phyloP scores from a whole-genome alignment of 2,888 invertebrate species.

The Sarcophaga caerulescens region DNA sequence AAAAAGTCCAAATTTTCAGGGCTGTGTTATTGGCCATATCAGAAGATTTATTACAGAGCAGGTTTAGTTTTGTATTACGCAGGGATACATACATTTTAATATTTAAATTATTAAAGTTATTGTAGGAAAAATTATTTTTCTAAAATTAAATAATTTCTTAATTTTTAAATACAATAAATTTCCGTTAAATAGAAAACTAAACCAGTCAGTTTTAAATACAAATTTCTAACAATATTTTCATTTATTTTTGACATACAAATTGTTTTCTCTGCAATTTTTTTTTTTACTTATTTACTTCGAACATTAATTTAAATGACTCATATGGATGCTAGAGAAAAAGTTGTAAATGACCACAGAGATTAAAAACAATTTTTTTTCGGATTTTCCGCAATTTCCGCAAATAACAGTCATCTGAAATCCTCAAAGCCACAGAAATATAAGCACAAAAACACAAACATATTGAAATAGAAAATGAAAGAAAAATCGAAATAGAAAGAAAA shows the following conservation, averaged over 20 bases:
- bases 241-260: neutral
- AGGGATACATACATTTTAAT: no score
- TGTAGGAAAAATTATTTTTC: no score
- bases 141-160: no score
- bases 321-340: conserved; percentile 35
- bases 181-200: no score
- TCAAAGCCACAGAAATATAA: conserved; percentile 5
- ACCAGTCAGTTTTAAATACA: no score
- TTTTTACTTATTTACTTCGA: neutral
- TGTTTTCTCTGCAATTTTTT: neutral
- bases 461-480: neutral
- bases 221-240: no score
- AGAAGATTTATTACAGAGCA: no score
- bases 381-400: conserved; percentile 10
- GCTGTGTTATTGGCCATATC: no score
- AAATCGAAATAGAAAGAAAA: neutral
- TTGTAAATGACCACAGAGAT: neutral
- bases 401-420: conserved; percentile 31
- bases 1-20: no score
- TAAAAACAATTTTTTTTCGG: neutral
- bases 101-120: no score
- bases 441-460: neutral
- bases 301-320: conserved; percentile 41
- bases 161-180: no score
- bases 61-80: no score